phyloP scores from a whole-genome alignment of 2,797 vertebrate genomes.

The Silurus lanzhouensis region DNA sequence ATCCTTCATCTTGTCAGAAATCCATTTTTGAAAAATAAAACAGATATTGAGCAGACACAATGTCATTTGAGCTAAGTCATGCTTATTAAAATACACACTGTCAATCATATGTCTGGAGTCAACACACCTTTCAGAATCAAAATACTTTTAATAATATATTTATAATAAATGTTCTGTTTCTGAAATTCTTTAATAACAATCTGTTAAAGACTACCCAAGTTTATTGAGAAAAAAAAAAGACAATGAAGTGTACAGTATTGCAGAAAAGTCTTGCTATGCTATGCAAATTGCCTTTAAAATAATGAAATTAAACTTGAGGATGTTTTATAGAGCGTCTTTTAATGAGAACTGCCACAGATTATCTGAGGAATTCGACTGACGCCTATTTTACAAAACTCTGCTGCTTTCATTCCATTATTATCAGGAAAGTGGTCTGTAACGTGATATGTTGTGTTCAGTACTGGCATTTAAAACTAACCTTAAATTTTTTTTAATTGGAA shows the following conservation, averaged over 20 bases:
- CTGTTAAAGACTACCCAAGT: not conserved
- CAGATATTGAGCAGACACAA: not conserved
- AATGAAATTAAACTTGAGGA: too few species aligned
- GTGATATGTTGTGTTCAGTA: not conserved
- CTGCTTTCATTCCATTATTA: not conserved
- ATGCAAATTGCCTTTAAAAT: not conserved
- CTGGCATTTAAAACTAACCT: too few species aligned
- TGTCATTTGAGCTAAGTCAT: not conserved
- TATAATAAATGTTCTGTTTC: too few species aligned
- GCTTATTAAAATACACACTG: not conserved
- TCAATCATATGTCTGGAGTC: not conserved
- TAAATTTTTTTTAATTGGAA: not conserved
- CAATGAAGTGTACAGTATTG: too few species aligned
- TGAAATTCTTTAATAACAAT: not conserved
- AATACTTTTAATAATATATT: not conserved
- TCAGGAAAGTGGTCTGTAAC: not conserved
- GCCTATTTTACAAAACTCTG: not conserved
- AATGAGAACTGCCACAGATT: too few species aligned
- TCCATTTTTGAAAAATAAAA: slow-evolving; percentile 17
- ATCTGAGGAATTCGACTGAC: too few species aligned
- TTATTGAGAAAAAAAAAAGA: not conserved
- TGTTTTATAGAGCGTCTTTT: too few species aligned
- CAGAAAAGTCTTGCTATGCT: not conserved
- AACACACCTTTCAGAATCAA: not conserved
- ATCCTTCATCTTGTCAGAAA: slow-evolving; percentile 24